phyloP scores from a whole-genome alignment of 2,888 invertebrate species.

The Zhengitettix transpicula region DNA sequence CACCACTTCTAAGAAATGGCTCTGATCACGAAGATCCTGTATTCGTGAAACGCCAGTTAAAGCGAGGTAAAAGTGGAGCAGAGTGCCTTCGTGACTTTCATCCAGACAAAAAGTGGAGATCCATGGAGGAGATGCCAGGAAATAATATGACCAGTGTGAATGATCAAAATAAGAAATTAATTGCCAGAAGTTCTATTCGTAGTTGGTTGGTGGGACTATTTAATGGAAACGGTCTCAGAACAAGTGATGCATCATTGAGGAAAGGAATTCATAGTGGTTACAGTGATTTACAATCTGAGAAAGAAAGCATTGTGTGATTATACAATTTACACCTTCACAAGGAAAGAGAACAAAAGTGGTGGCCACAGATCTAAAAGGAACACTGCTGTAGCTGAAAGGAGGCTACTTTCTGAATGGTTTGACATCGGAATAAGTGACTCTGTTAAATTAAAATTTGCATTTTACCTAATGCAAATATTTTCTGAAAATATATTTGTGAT shows the following conservation, averaged over 20 bases:
- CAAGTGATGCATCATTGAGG: slow-evolving; percentile 40
- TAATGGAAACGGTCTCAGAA: slow-evolving; percentile 50
- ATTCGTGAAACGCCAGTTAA: slow-evolving; percentile 5
- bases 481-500: no score
- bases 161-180: slow-evolving; percentile 36
- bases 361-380: no score
- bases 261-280: slow-evolving; percentile 28
- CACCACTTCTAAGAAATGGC: slow-evolving; percentile 32
- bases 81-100: slow-evolving; percentile 21
- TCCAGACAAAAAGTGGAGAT: slow-evolving; percentile 56
- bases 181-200: slow-evolving; percentile 45
- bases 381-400: no score
- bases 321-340: no score
- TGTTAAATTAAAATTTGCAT: no score
- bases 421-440: no score
- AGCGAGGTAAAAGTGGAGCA: slow-evolving; percentile 5
- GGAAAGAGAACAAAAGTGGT: no score
- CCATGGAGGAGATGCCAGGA: slow-evolving; percentile 43
- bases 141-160: slow-evolving; percentile 20
- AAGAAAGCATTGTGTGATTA: neutral
- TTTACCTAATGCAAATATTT: no score
- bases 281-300: slow-evolving; percentile 10
- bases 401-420: no score
- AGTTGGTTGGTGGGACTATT: slow-evolving; percentile 61
- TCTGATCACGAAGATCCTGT: slow-evolving; percentile 11